Conservation (phyloP, 2,113 vertebrate genomes). For the Lichenostomus cassidix region DNA sequence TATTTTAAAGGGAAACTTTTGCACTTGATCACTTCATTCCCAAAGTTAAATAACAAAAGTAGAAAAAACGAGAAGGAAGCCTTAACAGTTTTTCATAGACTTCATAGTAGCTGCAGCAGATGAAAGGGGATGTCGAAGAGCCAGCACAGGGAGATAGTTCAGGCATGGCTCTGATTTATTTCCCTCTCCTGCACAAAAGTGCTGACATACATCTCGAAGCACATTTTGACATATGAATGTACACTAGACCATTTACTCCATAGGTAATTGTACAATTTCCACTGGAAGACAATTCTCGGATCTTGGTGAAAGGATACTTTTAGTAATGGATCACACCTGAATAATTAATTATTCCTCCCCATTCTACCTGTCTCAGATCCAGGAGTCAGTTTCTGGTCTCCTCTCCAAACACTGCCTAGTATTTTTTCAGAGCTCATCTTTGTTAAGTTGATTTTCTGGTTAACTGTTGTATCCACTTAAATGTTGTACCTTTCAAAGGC, state of each 20-base stretch:
- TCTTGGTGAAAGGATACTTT: slow-evolving; percentile 22
- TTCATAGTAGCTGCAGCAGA: background rate
- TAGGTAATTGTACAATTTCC: slow-evolving; percentile 52
- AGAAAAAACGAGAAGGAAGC: background rate
- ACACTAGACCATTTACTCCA: slow-evolving; percentile 48
- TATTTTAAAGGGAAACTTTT: background rate
- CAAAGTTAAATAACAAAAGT: background rate
- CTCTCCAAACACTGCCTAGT: background rate
- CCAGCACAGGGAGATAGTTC: background rate
- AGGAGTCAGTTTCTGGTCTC: background rate
- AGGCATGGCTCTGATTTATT: slow-evolving; percentile 31
- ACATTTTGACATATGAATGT: slow-evolving; percentile 46
- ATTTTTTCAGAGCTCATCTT: background rate
- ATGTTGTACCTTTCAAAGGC: background rate
- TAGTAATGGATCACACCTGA: slow-evolving; percentile 49
- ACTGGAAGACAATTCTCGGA: slow-evolving; percentile 4
- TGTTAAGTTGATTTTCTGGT: background rate
- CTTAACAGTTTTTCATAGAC: background rate
- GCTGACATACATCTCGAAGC: slow-evolving; percentile 43
- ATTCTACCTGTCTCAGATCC: background rate
- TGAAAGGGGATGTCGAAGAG: background rate
- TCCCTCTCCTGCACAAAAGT: slow-evolving; percentile 35
- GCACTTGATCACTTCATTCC: background rate
- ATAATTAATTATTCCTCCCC: slow-evolving; percentile 48
- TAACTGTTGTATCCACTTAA: background rate